Evolutionary conservation across 2,113 vertebrate species (phyloP), one percentile per base, ranked within the genome.

Genomic region (Tetraodon nigroviridis): DNA sequence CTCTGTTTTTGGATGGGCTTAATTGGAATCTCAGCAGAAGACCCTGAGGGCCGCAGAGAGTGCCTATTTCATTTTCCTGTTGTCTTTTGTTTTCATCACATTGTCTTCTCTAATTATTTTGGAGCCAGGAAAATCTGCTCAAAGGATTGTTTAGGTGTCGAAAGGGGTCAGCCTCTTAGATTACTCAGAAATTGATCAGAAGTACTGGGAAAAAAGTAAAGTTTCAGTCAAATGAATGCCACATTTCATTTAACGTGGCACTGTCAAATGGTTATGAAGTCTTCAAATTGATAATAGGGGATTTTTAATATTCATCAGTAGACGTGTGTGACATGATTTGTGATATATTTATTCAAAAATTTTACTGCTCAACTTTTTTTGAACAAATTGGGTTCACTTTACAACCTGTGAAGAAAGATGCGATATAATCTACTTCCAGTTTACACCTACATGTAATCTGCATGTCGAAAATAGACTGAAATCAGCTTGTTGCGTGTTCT

Each of bases 51-150:
- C 69, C 67, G 71, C 47, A 73, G 51, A 77, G 75, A 76, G 78
- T 62, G 76, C 69, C 73, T 55, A 63, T 88, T 87, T 82, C 72
- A 77, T 82, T 87, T 84, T 83, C 59, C 76, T 83, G 71, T 86
- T 87, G 71, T 85, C 84, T 80, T 90, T 91, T 88, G 83, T 89
- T 84, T 58, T 81, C 66, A 78, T 77, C 79, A 81, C 78, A 81
- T 83, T 75, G 68, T 82, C 76, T 75, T 76, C 63, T 64, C 81
- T 88, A 82, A 87, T 89, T 89, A 86, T 88, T 88, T 84, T 75
- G 76, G 75, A 77, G 80, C 54, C 48, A 66, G 55, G 64, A 70
- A 81, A 83, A 83, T 73, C 58, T 67, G 66, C 79, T 81, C 27
- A 56, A 80, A 86, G 69, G 68, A 81, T 20, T 76, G 69, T 49